These are phyloP conservation scores for Ischnura elegans DNA, from an alignment of 2,888 invertebrate genomes.

Conservation along the genomic window DNA sequence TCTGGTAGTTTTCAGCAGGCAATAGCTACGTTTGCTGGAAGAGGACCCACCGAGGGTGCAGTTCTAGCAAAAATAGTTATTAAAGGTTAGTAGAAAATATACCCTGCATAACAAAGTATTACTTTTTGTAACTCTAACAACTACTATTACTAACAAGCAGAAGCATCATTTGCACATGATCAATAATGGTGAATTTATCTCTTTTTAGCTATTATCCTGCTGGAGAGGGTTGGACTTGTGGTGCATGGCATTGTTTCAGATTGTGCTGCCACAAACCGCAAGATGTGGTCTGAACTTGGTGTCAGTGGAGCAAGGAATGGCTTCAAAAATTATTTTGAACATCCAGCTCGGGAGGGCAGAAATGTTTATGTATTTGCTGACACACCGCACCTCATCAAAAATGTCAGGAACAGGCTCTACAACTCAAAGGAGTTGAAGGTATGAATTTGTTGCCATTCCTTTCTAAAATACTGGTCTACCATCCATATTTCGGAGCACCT, in stretches of 20 bases:
- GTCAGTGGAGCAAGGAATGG: not conserved
- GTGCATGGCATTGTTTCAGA: not conserved
- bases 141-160: not conserved
- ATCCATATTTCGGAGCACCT: too few species aligned
- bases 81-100: not conserved
- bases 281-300: not conserved
- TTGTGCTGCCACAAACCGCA: not conserved
- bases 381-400: not conserved
- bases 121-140: not conserved
- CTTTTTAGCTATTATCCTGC: not conserved
- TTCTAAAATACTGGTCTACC: too few species aligned
- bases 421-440: not conserved
- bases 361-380: conserved; percentile 6
- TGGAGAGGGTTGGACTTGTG: not conserved
- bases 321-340: not conserved
- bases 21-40: conserved; percentile 33
- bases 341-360: not conserved
- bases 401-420: not conserved
- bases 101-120: not conserved
- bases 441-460: not conserved
- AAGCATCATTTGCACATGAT: not conserved
- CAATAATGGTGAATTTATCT: not conserved
- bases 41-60: not conserved
- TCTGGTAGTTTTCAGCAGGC: conserved; percentile 71
- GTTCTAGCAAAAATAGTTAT: not conserved